phyloP scores from a whole-genome alignment of 1,140 invertebrate genomes.

The Apis cerana region DNA sequence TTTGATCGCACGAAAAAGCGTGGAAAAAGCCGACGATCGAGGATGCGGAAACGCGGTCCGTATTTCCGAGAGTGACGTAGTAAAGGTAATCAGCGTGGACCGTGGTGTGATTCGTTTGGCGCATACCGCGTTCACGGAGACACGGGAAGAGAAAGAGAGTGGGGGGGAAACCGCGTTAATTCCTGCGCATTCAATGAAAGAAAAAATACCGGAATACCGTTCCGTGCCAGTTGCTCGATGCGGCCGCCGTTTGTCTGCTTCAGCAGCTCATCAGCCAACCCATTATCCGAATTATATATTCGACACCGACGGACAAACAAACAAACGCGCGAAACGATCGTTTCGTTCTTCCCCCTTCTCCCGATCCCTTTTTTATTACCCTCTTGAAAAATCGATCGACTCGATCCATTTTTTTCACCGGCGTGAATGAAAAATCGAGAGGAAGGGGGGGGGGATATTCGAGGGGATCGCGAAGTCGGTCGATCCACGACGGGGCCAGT shows the following conservation, averaged over 20 bases:
- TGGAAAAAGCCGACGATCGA: neutral
- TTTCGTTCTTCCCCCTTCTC: neutral
- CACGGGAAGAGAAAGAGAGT: conserved; percentile 5
- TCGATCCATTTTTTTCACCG: too few relatives aligned
- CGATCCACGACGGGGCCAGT: conserved; percentile 34
- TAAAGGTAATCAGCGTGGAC: conserved; percentile 58
- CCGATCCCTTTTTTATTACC: too few relatives aligned
- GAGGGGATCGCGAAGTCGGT: neutral
- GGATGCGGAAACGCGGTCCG: neutral
- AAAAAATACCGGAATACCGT: conserved; percentile 60
- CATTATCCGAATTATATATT: conserved; percentile 54
- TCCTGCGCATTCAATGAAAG: conserved; percentile 56
- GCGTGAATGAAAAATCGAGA: too few relatives aligned
- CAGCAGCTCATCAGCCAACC: conserved; percentile 41
- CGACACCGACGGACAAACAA: conserved; percentile 22
- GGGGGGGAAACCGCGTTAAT: conserved; percentile 46
- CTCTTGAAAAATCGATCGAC: too few relatives aligned
- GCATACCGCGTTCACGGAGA: conserved; percentile 48
- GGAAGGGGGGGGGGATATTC: neutral
- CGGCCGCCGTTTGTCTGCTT: conserved; percentile 43
- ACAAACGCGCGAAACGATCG: conserved; percentile 26
- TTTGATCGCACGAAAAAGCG: neutral
- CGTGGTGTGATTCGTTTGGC: conserved; percentile 29
- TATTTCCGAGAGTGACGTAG: neutral
- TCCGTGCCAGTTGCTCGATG: conserved; percentile 53